These are phyloP conservation scores for Helogale parvula DNA, from an alignment of 2,113 vertebrate species.

Conservation along the genomic window DNA sequence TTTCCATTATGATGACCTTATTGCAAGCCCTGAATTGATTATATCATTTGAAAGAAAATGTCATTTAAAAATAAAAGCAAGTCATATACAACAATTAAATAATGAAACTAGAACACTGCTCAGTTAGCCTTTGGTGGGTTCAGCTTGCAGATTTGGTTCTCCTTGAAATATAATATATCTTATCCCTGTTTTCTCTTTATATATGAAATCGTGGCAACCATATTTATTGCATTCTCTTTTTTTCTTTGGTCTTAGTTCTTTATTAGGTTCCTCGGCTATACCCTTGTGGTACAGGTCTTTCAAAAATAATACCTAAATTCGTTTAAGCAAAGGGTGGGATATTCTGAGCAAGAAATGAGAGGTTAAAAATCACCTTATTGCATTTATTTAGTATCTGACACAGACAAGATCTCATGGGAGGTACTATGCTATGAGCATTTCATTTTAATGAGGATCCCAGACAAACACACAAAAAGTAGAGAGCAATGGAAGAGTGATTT, in stretches of 20 bases:
- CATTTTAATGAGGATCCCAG: not conserved
- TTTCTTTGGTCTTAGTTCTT: not conserved
- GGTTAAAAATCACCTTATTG: not conserved
- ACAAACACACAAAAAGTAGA: not conserved
- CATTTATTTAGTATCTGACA: not conserved
- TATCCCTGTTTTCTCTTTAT: not conserved
- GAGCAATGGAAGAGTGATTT: not conserved
- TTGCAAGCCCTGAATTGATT: not conserved
- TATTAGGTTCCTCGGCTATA: not conserved
- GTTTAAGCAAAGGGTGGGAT: not conserved
- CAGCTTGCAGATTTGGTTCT: not conserved
- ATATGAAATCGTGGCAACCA: not conserved
- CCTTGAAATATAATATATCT: not conserved
- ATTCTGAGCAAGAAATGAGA: not conserved
- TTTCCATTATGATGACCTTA: conserved; percentile 45
- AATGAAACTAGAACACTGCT: not conserved
- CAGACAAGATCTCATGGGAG: not conserved
- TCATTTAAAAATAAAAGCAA: conserved; percentile 52
- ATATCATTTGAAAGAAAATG: conserved; percentile 35
- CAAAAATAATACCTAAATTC: not conserved
- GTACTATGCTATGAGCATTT: not conserved
- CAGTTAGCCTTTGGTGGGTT: not conserved
- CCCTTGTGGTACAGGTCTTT: not conserved
- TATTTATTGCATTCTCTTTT: not conserved
- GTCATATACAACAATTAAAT: not conserved